Evolutionary conservation across 2,797 vertebrate species (phyloP).

Genomic region (Dendrocincla fuliginosa): DNA sequence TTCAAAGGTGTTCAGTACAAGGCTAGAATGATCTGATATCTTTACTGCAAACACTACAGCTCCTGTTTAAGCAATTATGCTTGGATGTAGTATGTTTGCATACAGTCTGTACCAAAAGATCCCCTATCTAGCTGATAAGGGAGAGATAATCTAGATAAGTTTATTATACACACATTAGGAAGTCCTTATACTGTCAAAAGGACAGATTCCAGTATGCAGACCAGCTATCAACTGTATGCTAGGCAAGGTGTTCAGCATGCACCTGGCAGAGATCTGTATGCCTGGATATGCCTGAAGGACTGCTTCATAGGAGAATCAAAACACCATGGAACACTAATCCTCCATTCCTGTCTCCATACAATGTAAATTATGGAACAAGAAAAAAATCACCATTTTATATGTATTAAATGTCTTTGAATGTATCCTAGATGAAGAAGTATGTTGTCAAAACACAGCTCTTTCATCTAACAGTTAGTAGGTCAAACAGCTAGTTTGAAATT

Average conservation of each 20-base stretch:
- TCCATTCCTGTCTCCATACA: background rate
- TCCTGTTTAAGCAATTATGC: background rate
- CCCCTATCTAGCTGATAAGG: background rate
- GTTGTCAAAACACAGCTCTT: background rate
- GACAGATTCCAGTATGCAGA: background rate
- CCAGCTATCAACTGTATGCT: background rate
- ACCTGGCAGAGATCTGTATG: background rate
- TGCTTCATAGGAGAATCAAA: background rate
- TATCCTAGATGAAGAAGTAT: background rate
- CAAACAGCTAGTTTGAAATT: background rate
- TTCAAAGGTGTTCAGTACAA: background rate
- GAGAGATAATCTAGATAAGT: background rate
- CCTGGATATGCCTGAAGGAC: background rate
- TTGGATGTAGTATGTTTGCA: background rate
- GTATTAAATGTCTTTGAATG: background rate
- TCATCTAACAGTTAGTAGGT: background rate
- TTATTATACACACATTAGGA: background rate
- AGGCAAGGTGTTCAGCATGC: background rate
- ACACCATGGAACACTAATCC: background rate
- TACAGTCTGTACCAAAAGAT: background rate
- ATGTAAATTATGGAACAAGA: background rate
- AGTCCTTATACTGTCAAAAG: background rate
- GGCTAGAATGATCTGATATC: background rate
- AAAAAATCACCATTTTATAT: background rate
- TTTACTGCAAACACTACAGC: background rate